A percentile compares a stretch with the other conserved stretches of the same genome.
Conservation (phyloP, 2,113 vertebrate species). For the Corythoichthys intestinalis region DNA sequence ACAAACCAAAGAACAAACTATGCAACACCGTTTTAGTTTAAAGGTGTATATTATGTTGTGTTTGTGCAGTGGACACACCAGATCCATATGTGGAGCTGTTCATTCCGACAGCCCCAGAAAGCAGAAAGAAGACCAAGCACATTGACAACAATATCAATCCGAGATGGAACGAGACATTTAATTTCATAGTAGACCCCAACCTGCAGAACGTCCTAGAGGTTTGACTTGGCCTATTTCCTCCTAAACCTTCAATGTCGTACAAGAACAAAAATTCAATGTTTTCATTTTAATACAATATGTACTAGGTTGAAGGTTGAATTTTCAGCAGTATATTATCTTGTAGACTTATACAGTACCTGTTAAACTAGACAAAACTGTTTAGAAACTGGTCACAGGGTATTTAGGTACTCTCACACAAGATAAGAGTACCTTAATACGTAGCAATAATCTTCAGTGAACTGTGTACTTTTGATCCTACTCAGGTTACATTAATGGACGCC, state of each 20-base stretch:
- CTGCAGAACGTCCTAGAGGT: constrained; percentile 91
- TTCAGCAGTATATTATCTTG: background rate
- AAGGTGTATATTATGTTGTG: background rate
- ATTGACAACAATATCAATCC: constrained; percentile 92
- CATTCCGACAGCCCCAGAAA: constrained; percentile 87
- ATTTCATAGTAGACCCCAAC: constrained; percentile 92
- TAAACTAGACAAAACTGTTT: background rate
- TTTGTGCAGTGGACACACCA: constrained; percentile 86
- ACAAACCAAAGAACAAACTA: background rate
- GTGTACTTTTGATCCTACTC: constrained; percentile 14
- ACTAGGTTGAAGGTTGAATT: too few relatives aligned
- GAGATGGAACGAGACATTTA: constrained; percentile 89
- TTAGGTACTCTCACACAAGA: background rate
- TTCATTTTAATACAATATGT: too few relatives aligned
- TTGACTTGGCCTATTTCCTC: constrained; percentile 3
- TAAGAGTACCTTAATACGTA: background rate
- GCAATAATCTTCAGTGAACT: background rate
- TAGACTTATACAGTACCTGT: background rate
- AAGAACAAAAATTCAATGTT: too few relatives aligned
- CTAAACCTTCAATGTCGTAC: background rate
- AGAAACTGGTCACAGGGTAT: background rate
- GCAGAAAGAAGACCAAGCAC: constrained; percentile 87
- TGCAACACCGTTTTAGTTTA: background rate
- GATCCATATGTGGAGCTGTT: constrained; percentile 94
- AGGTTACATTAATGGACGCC: constrained; percentile 96